Evolutionary conservation across 1,140 invertebrate species (phyloP).

Genomic region (Drosophila malerkotliana): DNA sequence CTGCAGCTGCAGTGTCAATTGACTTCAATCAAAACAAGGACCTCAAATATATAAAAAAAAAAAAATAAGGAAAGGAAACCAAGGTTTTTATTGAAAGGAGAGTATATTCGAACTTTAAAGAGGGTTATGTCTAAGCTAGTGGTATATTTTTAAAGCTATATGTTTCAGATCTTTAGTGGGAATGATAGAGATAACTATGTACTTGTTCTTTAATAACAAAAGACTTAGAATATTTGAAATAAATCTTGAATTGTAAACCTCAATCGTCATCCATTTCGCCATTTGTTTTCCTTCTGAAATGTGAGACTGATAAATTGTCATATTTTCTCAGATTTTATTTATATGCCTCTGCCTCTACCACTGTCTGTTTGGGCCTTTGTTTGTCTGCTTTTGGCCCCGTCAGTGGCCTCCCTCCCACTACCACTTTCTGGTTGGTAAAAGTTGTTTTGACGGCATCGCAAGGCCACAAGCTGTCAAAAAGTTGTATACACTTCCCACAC

Average conservation of each 20-base stretch:
- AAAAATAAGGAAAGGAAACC: neutral
- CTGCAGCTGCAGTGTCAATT: conserved; percentile 30
- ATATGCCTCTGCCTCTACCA: neutral
- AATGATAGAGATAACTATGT: no score
- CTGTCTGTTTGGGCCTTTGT: neutral
- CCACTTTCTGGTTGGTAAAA: conserved; percentile 5
- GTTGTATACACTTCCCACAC: conserved; percentile 20
- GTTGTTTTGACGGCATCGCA: conserved; percentile 36
- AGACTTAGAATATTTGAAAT: no score
- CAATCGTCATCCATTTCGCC: no score
- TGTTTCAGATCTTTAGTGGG: no score
- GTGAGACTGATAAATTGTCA: conserved; percentile 14
- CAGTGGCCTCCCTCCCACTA: neutral
- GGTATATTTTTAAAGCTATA: no score
- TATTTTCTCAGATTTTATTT: conserved; percentile 1
- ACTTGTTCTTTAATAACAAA: no score
- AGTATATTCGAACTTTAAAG: no score
- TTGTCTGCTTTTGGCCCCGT: neutral
- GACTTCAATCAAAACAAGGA: conserved; percentile 26
- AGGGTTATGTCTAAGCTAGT: no score
- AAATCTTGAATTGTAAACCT: no score
- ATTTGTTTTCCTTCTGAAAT: conserved; percentile 10
- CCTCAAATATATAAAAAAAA: neutral
- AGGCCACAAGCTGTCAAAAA: conserved; percentile 38
- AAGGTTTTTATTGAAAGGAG: neutral